Evolutionary conservation across 2,113 vertebrate genomes (phyloP).

Genomic region (Danio rerio): DNA sequence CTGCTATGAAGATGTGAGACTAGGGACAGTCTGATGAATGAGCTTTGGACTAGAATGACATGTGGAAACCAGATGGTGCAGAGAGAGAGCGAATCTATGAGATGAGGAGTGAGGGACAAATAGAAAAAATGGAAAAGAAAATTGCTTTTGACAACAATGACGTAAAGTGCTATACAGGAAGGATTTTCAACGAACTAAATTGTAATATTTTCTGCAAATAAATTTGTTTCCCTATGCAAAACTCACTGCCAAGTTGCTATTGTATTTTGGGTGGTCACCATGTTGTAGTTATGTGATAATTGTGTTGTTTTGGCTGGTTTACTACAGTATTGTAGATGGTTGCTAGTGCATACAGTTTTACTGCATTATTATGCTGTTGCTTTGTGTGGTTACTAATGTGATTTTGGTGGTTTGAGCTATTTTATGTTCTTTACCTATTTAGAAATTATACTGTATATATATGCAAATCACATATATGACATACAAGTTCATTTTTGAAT

Average conservation of each 20-base stretch:
- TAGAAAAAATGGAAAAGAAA: constrained; percentile 1
- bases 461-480: too few relatives aligned
- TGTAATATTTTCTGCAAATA: not conserved
- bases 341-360: not conserved
- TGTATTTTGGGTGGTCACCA: not conserved
- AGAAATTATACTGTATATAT: too few relatives aligned
- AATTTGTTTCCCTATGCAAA: not conserved
- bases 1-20: constrained; percentile 5
- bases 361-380: not conserved
- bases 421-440: too few relatives aligned
- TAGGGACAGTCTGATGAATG: constrained; percentile 13
- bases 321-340: not conserved
- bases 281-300: not conserved
- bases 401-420: not conserved
- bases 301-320: not conserved
- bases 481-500: too few relatives aligned
- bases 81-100: constrained; percentile 24
- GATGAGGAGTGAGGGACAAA: constrained; percentile 17
- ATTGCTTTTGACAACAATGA: not conserved
- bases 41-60: constrained; percentile 13
- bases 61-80: constrained; percentile 37
- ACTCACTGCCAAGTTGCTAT: not conserved
- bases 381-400: not conserved
- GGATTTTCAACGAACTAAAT: not conserved
- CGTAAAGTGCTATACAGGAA: not conserved